These are phyloP conservation scores for Pseudomyrmex cubaensis DNA, from an alignment of 1,140 invertebrate species.

Conservation along the genomic window DNA sequence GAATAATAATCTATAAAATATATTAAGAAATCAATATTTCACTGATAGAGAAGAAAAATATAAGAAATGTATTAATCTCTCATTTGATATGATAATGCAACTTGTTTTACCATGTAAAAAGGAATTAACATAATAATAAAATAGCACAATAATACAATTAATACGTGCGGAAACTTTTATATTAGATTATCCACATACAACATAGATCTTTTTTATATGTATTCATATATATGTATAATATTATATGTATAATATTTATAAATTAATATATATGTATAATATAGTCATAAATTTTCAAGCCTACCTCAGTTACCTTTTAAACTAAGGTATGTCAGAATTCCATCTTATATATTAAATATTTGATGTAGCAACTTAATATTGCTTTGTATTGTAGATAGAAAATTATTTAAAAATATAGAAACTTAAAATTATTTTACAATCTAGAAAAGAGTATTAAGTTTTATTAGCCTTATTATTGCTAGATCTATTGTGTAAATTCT, in stretches of 20 bases:
- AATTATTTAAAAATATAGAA: neutral
- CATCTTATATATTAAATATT: neutral
- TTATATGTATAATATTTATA: neutral
- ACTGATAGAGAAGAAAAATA: too few relatives aligned
- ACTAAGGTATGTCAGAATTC: conserved; percentile 28
- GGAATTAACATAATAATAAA: too few relatives aligned
- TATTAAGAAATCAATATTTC: too few relatives aligned
- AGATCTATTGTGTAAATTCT: neutral
- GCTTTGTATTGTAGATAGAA: too few relatives aligned
- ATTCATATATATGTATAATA: neutral
- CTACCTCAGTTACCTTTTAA: neutral
- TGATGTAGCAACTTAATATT: too few relatives aligned
- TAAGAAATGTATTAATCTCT: too few relatives aligned
- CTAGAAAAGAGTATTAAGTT: conserved; percentile 3
- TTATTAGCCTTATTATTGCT: neutral
- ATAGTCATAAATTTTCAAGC: conserved; percentile 41
- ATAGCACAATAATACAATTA: too few relatives aligned
- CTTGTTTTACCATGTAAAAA: too few relatives aligned
- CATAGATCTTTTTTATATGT: neutral
- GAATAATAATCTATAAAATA: too few relatives aligned
- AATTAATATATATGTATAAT: conserved; percentile 4
- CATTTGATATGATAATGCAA: too few relatives aligned
- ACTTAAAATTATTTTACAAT: neutral
- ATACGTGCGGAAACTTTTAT: too few relatives aligned
- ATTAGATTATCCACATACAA: too few relatives aligned